Base-by-base conservation (phyloP, 2,797 vertebrate species). In the Pangasius macronema region DNA sequence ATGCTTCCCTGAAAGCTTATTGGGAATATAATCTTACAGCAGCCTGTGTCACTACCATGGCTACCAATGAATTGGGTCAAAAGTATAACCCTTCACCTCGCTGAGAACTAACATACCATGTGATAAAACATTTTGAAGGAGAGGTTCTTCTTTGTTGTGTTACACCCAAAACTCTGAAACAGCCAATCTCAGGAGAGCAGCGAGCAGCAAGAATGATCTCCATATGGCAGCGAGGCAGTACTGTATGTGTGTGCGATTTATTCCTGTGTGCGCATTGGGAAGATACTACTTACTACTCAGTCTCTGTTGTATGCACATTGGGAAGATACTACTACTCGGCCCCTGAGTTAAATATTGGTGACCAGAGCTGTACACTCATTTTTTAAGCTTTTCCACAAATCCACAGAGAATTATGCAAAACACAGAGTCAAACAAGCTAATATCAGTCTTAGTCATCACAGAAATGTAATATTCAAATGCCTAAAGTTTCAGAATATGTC, bases 171-270 rank as follows among this genome's bases (percentile, higher is more conserved):
- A 92, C 88, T 92, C 90, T 92, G 92, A 94, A 93, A 93, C 91
- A 89, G 89, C 88, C 82, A 89, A 72, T 57, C 93, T 91, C 91
- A 90, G 85, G 85, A 92, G 91, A 91, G 91, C 93, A 92, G 89
- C 88, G 90, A 90, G 91, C 70, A 77, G 39, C 51, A 59, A 90
- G 93, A 94, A 95, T 92, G 91, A 88, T 92, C 95, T 95, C 95
- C 94, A 95, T 93, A 94, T 95, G 95, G 90, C 94, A 91, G 92
- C 85, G 92, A 91, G 89, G 91, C 93, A 46, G 90, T 93, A 55
- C 42, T 61, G 24, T 77, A 49, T 57, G 57, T 57, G 51, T 42
- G 33, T 75, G 16, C 53, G 5, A 83, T 83, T 85, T 59, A 85
- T 67, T 63, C 46, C 13, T 55, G 27, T 55, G 42, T 49, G 68